These are phyloP conservation scores for Drosophila erecta DNA, from an alignment of 1,140 invertebrate genomes.

Conservation along the genomic window DNA sequence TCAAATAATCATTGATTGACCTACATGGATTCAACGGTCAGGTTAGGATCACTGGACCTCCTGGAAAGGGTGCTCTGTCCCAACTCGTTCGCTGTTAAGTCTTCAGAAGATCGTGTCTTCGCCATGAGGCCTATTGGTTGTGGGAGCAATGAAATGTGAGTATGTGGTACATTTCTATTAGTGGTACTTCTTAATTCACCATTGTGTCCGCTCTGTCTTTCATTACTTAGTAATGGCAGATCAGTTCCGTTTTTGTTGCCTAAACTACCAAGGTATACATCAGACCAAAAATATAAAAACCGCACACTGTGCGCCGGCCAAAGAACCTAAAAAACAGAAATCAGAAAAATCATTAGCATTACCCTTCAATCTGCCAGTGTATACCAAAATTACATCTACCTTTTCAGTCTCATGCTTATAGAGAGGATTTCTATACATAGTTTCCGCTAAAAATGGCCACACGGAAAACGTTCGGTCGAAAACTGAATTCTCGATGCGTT, in stretches of 20 bases:
- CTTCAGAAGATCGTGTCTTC: constrained; percentile 93
- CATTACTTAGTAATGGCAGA: constrained; percentile 70
- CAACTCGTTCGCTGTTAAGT: constrained; percentile 89
- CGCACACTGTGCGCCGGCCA: constrained; percentile 94
- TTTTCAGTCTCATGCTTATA: constrained; percentile 88
- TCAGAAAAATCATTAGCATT: neutral
- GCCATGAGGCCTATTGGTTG: constrained; percentile 86
- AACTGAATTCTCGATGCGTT: constrained; percentile 89
- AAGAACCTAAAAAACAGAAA: constrained; percentile 86
- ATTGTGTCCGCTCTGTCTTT: constrained; percentile 84
- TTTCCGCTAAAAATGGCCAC: constrained; percentile 93
- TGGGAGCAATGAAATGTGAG: neutral
- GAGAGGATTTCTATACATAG: constrained; percentile 93
- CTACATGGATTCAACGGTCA: constrained; percentile 88
- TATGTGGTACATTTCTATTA: neutral
- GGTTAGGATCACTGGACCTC: constrained; percentile 92
- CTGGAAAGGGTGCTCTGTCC: constrained; percentile 87
- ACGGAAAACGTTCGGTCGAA: constrained; percentile 92
- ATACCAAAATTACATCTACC: constrained; percentile 51
- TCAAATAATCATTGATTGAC: constrained; percentile 23
- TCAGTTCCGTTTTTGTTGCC: constrained; percentile 80
- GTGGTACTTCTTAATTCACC: constrained; percentile 32
- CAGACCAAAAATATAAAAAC: constrained; percentile 93
- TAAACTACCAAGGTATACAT: constrained; percentile 90
- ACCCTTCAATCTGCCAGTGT: neutral